Evolutionary conservation across 2,888 invertebrate species (phyloP), one percentile per base, ranked within the genome.

Genomic region (Euclidia mi): DNA sequence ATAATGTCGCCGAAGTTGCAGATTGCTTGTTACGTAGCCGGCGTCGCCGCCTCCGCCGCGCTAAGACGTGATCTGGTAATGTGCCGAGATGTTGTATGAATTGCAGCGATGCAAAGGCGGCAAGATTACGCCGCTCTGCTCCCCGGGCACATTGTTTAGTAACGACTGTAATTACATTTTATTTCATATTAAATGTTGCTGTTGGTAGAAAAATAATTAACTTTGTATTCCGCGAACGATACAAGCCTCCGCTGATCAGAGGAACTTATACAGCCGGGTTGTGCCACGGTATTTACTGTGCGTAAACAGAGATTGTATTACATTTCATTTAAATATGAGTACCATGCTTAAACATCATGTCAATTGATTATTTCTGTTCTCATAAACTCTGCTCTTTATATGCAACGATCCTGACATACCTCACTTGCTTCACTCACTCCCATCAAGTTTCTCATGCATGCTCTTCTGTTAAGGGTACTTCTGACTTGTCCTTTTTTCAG

Each of bases 181-280:
- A 67, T 71, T 62, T 35, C 48, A 46, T 63, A 74, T 62, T 63
- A 52, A 59, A 59, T 57, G 17, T 40, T 14, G 45, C 52, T 58
- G 65, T 71, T 71, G 56, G 50, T 51, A 55, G 59, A 56, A 67
- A 70, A 62, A 69, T 67, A 56, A 72, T 71, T 65, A 65, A 53
- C 50, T 67, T 64, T 48, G 32, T 38, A 40, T 6, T 29, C 40
- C 11, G 40, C 40, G 20, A 40, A 20, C 12, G 20, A 40, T 40
- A 20, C 18, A 20, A n/a, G n/a, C 29, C 51, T 38, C 32, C 47
- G 48, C 59, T 49, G 49, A 66, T 66, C 51, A 66, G 50, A 41
- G 44, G 43, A 53, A 53, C 50, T 65, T 47, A 55, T 47, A 48
- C 55, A 6, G 11, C 17, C n/a, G 2, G 12, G 11, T 20, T 20